A percentile compares a stretch with the other conserved stretches of the same genome.
Conservation (phyloP, 1,140 invertebrate species). For the Papilio polyxenes region DNA sequence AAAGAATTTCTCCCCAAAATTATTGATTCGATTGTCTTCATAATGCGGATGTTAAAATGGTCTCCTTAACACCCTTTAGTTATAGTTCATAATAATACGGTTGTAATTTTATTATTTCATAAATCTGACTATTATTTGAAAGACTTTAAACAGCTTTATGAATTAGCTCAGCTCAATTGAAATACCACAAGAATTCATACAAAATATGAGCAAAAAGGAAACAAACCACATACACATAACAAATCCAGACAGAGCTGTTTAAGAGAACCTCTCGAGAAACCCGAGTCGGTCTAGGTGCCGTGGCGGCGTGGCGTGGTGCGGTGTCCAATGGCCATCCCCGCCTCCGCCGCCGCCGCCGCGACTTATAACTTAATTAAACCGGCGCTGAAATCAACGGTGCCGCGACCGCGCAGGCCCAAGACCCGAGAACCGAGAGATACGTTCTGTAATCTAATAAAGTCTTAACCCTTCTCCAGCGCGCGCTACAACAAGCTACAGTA, state of each 20-base stretch:
- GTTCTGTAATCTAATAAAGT: constrained; percentile 58
- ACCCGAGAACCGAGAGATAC: constrained; percentile 6
- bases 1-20: constrained; percentile 25
- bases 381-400: not conserved
- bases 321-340: not conserved
- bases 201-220: not conserved
- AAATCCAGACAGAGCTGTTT: constrained; percentile 9
- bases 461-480: constrained; percentile 48
- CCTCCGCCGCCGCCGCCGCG: not conserved
- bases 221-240: not conserved
- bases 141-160: not conserved
- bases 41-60: constrained; percentile 43
- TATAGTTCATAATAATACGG: not conserved
- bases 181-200: constrained; percentile 15
- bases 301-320: not conserved
- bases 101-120: constrained; percentile 33
- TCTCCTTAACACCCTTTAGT: constrained; percentile 21
- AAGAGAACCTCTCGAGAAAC: not conserved
- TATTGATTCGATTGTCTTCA: constrained; percentile 44
- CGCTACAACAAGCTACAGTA: constrained; percentile 50
- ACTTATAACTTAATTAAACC: constrained; percentile 17
- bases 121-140: not conserved
- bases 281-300: not conserved
- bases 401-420: not conserved
- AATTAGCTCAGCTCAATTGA: not conserved